Percentiles rank a stretch among this genome's conserved stretches.
phyloP scores from a whole-genome alignment of 2,113 vertebrate genomes.

The Nannobrachium achirus region DNA sequence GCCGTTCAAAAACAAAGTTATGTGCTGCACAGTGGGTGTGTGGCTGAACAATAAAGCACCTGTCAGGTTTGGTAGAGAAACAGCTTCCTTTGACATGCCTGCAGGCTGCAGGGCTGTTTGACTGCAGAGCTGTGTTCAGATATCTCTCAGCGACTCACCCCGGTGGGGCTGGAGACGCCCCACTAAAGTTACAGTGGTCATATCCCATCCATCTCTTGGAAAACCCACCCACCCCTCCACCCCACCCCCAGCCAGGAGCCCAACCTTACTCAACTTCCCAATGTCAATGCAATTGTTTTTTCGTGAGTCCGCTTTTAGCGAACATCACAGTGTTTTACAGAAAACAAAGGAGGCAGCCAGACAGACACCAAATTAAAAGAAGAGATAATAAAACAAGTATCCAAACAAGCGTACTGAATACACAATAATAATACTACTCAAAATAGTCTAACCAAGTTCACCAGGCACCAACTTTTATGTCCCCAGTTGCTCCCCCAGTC shows the following conservation, averaged over 20 bases:
- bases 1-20: slow-evolving; percentile 69
- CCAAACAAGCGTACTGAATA: no score
- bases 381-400: no score
- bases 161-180: slow-evolving; percentile 45
- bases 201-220: slow-evolving; percentile 35
- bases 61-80: slow-evolving; percentile 62
- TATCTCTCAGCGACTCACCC: slow-evolving; percentile 16
- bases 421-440: no score
- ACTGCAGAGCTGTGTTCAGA: slow-evolving; percentile 53
- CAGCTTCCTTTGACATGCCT: slow-evolving; percentile 65
- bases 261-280: no score
- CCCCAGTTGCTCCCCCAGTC: slow-evolving; percentile 1
- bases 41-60: slow-evolving; percentile 69
- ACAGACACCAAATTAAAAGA: no score
- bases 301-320: no score
- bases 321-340: no score
- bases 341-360: no score
- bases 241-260: background rate
- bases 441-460: background rate
- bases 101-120: slow-evolving; percentile 50
- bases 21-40: slow-evolving; percentile 61
- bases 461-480: background rate
- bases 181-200: slow-evolving; percentile 51
- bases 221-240: slow-evolving; percentile 9
- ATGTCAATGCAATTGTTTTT: no score